Evolutionary conservation across 1,140 invertebrate genomes (phyloP).

Genomic region (Hyles vespertilio): DNA sequence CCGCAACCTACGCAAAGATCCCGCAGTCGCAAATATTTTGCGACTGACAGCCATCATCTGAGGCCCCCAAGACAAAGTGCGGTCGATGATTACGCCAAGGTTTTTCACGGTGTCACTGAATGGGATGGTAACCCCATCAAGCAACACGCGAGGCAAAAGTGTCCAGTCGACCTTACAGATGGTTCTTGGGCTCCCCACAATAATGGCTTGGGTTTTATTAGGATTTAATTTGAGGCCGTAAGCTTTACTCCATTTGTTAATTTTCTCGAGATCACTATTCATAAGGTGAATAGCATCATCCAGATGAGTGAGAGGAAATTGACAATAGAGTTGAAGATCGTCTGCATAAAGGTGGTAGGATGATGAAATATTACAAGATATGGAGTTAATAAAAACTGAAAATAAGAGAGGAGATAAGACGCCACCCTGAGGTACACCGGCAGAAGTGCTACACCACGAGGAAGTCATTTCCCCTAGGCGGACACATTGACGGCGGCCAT

Average conservation of each 20-base stretch:
- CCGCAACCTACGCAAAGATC: too few species aligned
- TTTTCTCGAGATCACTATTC: neutral
- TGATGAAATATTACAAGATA: neutral
- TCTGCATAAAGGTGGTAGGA: neutral
- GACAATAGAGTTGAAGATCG: too few species aligned
- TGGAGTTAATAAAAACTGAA: slow-evolving; percentile 2
- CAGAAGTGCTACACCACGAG: too few species aligned
- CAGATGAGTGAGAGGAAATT: too few species aligned
- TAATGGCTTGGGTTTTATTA: neutral
- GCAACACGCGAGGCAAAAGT: slow-evolving; percentile 1
- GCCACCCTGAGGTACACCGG: too few species aligned
- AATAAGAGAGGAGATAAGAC: neutral
- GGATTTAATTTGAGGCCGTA: too few species aligned
- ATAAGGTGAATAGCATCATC: neutral
- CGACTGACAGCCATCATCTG: too few species aligned
- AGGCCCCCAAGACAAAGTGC: too few species aligned
- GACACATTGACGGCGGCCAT: too few species aligned
- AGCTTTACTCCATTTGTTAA: too few species aligned
- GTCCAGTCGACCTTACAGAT: slow-evolving; percentile 1
- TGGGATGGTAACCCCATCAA: slow-evolving; percentile 5
- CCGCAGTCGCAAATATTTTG: too few species aligned
- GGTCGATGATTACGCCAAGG: slow-evolving; percentile 7
- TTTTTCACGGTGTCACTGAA: slow-evolving; percentile 16
- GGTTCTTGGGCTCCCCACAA: neutral
- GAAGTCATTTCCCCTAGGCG: too few species aligned